These are phyloP conservation scores for Cheilosia pagana DNA, from an alignment of 2,888 invertebrate species.

Conservation along the genomic window DNA sequence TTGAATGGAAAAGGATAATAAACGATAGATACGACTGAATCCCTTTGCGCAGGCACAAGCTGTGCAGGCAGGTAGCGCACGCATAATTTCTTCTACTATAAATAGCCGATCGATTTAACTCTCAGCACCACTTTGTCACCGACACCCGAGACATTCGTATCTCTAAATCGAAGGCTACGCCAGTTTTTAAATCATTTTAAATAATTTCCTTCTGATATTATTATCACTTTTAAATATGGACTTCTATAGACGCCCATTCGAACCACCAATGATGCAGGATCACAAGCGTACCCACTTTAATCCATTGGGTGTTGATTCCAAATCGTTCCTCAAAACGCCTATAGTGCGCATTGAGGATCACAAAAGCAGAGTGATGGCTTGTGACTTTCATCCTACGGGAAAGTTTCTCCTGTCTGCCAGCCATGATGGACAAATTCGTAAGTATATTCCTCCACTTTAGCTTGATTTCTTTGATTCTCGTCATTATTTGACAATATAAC, in stretches of 20 bases:
- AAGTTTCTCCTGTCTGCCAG: slow-evolving; percentile 31
- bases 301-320: background rate
- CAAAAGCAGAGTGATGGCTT: slow-evolving; percentile 31
- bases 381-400: slow-evolving; percentile 45
- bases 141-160: too few species aligned
- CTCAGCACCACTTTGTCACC: too few species aligned
- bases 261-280: slow-evolving; percentile 76
- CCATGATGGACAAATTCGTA: slow-evolving; percentile 38
- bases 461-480: too few species aligned
- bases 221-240: background rate
- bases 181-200: background rate
- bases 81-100: too few species aligned
- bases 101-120: too few species aligned
- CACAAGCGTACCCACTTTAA: slow-evolving; percentile 24
- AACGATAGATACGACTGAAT: too few species aligned
- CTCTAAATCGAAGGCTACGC: too few species aligned
- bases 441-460: slow-evolving; percentile 19
- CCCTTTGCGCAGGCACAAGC: too few species aligned
- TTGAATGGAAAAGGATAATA: too few species aligned
- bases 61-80: too few species aligned
- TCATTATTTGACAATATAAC: too few species aligned
- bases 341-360: slow-evolving; percentile 48
- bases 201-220: background rate
- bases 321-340: background rate
- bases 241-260: background rate